phyloP scores from a whole-genome alignment of 2,797 vertebrate species.

The Paguma larvata region DNA sequence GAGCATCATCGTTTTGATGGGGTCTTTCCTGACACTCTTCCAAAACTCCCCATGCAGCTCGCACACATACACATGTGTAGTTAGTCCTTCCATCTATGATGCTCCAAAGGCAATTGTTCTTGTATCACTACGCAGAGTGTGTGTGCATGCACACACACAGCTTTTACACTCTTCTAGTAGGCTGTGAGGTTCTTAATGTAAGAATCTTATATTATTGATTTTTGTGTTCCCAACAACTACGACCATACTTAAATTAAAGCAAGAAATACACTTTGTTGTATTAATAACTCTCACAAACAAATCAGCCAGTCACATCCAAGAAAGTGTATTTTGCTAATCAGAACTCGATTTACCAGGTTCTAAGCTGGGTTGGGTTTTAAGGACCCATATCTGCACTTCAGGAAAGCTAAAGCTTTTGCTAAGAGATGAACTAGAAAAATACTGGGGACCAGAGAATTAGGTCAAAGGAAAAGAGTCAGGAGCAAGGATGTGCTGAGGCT shows the following conservation, averaged over 20 bases:
- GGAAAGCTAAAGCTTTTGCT: conserved; percentile 2
- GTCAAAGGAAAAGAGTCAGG: background rate
- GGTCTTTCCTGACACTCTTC: background rate
- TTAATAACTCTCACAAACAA: conserved; percentile 17
- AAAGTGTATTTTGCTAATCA: background rate
- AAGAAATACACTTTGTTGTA: background rate
- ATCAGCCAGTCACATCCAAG: background rate
- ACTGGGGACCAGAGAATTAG: background rate
- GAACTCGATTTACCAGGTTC: background rate
- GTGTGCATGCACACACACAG: too few relatives aligned
- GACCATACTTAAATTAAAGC: background rate
- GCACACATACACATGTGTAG: too few relatives aligned
- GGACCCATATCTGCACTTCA: background rate
- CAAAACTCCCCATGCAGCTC: background rate
- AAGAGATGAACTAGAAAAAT: conserved; percentile 24
- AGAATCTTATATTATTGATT: background rate
- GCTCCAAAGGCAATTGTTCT: background rate
- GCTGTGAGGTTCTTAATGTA: background rate
- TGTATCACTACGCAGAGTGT: background rate
- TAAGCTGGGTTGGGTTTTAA: background rate
- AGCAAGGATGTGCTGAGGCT: background rate
- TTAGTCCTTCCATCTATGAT: background rate
- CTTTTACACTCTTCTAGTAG: background rate
- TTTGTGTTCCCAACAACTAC: background rate
- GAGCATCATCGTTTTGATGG: background rate